phyloP scores from a whole-genome alignment of 2,113 vertebrate genomes.

The Channa argus region DNA sequence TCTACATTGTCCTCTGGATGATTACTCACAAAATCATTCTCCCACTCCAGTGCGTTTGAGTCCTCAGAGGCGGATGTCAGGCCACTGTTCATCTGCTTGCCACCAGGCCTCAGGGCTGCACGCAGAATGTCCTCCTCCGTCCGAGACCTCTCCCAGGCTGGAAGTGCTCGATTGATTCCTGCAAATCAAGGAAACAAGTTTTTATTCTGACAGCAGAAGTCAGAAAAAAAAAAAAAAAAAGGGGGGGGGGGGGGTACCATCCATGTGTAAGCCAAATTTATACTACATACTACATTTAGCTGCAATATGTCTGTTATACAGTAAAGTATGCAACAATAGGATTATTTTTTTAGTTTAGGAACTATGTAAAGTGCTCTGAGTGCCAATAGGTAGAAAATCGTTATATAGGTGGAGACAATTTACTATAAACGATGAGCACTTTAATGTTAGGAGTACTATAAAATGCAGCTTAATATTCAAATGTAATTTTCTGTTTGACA shows the following conservation, averaged over 20 bases:
- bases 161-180: slow-evolving; percentile 94
- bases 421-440: no score
- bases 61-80: slow-evolving; percentile 93
- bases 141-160: slow-evolving; percentile 90
- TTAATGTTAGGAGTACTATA: no score
- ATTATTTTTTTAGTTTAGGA: no score
- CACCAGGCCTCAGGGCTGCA: slow-evolving; percentile 86
- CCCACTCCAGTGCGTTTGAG: slow-evolving; percentile 95
- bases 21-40: slow-evolving; percentile 95
- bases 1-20: slow-evolving; percentile 90
- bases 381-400: no score
- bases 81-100: slow-evolving; percentile 84
- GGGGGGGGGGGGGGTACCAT: background rate
- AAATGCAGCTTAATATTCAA: no score
- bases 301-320: no score
- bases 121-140: slow-evolving; percentile 97
- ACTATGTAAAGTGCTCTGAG: no score
- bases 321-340: no score
- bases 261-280: background rate
- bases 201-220: slow-evolving; percentile 9
- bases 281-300: no score
- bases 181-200: background rate
- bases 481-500: no score
- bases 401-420: no score
- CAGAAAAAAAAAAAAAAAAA: background rate